Percentiles rank a stretch among this genome's conserved stretches.
phyloP scores from a whole-genome alignment of 2,797 vertebrate species.

The Bryconaethiops microstoma region DNA sequence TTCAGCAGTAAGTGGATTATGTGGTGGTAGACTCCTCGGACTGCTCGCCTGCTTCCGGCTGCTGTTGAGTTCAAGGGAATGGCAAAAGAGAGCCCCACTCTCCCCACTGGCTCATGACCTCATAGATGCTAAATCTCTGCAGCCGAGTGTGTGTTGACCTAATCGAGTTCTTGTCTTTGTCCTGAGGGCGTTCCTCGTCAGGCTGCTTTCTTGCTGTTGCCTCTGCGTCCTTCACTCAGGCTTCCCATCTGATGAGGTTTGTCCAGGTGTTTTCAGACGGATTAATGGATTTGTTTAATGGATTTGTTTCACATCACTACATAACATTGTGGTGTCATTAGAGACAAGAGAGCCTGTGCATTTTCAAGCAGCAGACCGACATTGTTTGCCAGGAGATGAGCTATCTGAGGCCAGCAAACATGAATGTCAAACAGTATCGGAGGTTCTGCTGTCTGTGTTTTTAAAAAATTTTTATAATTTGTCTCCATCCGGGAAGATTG shows the following conservation, averaged over 20 bases:
- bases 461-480: not conserved
- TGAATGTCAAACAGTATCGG: not conserved
- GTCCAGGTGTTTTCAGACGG: slow-evolving; percentile 16
- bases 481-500: not conserved
- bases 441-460: not conserved
- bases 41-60: slow-evolving; percentile 51
- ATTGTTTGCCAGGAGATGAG: not conserved
- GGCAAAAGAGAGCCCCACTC: slow-evolving; percentile 49
- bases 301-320: slow-evolving; percentile 16
- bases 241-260: not conserved
- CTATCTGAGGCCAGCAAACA: not conserved
- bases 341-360: not conserved
- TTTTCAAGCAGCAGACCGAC: slow-evolving; percentile 17
- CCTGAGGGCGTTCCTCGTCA: slow-evolving; percentile 66
- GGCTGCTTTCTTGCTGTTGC: slow-evolving; percentile 14
- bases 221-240: not conserved
- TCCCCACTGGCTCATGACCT: slow-evolving; percentile 71
- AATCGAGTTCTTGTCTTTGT: slow-evolving; percentile 83
- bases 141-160: slow-evolving; percentile 69
- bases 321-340: slow-evolving; percentile 27
- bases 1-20: slow-evolving; percentile 58
- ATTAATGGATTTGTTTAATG: not conserved
- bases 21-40: slow-evolving; percentile 47
- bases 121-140: slow-evolving; percentile 80
- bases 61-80: slow-evolving; percentile 54